Base-by-base conservation (phyloP, 2,113 vertebrate species). In the Tursiops truncatus region DNA sequence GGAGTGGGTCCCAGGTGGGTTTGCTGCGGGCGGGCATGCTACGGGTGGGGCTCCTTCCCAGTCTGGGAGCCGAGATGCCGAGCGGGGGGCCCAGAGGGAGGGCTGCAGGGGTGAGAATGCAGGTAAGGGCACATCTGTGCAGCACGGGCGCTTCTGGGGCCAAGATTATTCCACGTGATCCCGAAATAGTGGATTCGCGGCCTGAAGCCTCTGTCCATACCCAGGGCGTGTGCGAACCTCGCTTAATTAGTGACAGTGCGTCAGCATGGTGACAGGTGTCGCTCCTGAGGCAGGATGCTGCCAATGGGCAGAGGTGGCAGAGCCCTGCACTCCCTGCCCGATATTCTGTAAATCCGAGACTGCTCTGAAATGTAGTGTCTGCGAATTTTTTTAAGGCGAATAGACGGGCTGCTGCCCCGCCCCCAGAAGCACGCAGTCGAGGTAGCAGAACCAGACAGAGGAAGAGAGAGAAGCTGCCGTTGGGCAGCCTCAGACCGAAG, bases 131-230 rank as follows among this genome's bases (percentile, higher is more conserved):
- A 3, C 50, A 5, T 2, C 2, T 0, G 5, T 2, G 33, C 12
- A 1, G 18, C 44, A 17, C 47, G 1, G 47, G 31, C 18, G 0
- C 9, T 21, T 28, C 25, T 25, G 41, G 82, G 25, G 1, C 0
- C 12, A 41, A 14, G 62, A 14, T 28, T 3, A 8, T 21, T 21
- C 28, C 26, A 0, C 2, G 6, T 3, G 6, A 9, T 3, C 41
- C 33, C 21, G 5, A 1, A 4, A n/a, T 4, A 3, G 44, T 25
- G 33, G 25, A 15, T 3, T 8, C 1, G 0, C 0, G 36, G 26
- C 28, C 1, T 0, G 11, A 1, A 0, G 9, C 1, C 0, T 33
- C 9, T 2, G 28, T 56, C 33, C 47, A n/a, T 8, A n/a, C 11
- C 33, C 68, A 11, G 60, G 60, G 25, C 5, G 60, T 2, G 3